Conservation (phyloP, 2,888 invertebrate species). For the Chalcis sispes region DNA sequence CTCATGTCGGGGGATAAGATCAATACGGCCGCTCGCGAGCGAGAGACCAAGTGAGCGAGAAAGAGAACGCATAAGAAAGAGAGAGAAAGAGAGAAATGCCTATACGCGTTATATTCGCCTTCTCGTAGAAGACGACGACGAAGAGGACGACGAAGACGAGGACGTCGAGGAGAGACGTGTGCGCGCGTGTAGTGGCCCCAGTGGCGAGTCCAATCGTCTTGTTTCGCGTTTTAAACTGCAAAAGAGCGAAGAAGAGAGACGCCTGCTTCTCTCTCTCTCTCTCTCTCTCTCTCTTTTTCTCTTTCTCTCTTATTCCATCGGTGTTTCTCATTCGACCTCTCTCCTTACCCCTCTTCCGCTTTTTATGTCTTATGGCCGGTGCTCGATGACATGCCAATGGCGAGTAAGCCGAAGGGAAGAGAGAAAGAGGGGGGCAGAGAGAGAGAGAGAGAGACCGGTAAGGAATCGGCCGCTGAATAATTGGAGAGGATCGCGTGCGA, state of each 20-base stretch:
- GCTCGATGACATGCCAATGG: constrained; percentile 47
- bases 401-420: no score
- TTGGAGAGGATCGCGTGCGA: constrained; percentile 46
- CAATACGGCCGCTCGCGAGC: constrained; percentile 73
- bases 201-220: constrained; percentile 3
- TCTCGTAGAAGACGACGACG: constrained; percentile 47
- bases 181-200: background rate
- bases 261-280: background rate
- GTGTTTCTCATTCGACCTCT: no score
- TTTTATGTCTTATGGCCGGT: constrained; percentile 21
- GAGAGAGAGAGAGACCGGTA: no score
- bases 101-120: background rate
- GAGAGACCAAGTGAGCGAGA: constrained; percentile 1
- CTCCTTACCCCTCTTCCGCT: constrained; percentile 55
- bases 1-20: constrained; percentile 77
- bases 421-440: no score
- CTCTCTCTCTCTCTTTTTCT: no score
- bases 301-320: no score
- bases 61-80: constrained; percentile 2
- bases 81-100: constrained; percentile 10
- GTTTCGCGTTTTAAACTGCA: constrained; percentile 11
- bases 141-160: constrained; percentile 26
- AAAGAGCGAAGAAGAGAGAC: background rate
- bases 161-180: background rate
- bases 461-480: constrained; percentile 51